These are phyloP conservation scores for Empis stercorea DNA, from an alignment of 2,888 invertebrate genomes.

Conservation along the genomic window DNA sequence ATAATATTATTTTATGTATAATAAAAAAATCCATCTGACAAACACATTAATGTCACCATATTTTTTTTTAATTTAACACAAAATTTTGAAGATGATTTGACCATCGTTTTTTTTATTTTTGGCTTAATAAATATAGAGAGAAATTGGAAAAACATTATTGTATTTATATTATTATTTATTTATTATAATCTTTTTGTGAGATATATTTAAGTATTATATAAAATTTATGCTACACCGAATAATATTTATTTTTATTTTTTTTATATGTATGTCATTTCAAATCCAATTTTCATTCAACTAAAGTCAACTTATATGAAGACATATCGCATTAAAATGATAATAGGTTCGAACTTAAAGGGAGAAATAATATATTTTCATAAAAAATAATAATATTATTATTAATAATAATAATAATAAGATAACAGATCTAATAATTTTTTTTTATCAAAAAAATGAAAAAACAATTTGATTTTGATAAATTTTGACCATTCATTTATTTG, in stretches of 20 bases:
- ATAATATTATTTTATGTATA: too few relatives aligned
- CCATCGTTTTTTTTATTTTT: background rate
- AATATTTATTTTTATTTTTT: too few relatives aligned
- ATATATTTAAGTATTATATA: too few relatives aligned
- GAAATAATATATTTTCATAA: too few relatives aligned
- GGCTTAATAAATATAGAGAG: background rate
- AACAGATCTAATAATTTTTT: too few relatives aligned
- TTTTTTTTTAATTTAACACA: background rate
- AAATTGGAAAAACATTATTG: background rate
- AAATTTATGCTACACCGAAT: too few relatives aligned
- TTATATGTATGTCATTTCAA: slow-evolving; percentile 2
- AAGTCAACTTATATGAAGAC: slow-evolving; percentile 13
- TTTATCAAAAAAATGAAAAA: too few relatives aligned
- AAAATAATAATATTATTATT: too few relatives aligned
- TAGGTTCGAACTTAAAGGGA: slow-evolving; percentile 10
- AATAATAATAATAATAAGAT: too few relatives aligned
- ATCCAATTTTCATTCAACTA: slow-evolving; percentile 1
- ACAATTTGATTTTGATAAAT: slow-evolving; percentile 11
- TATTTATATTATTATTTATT: too few relatives aligned
- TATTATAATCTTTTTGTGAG: too few relatives aligned
- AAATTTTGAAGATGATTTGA: background rate
- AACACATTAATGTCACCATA: slow-evolving; percentile 2
- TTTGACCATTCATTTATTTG: slow-evolving; percentile 9
- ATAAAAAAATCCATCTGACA: background rate
- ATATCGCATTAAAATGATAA: slow-evolving; percentile 36